Evolutionary conservation across 2,888 invertebrate species (phyloP).

Genomic region (Parapristionchus giblindavisi): DNA sequence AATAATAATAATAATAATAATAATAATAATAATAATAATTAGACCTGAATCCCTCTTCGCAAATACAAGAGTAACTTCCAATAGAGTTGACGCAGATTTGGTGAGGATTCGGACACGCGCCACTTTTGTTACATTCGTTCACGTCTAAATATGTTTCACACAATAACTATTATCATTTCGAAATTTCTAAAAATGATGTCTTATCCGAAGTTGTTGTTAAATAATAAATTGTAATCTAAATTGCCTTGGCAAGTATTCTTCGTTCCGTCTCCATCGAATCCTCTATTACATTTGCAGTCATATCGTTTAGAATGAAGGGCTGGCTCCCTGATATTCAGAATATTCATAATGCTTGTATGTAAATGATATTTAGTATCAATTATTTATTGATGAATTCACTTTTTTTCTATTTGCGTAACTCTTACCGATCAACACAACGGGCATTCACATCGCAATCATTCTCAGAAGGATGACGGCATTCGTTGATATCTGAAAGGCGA

Average conservation of each 20-base stretch:
- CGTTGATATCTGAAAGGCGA: constrained; percentile 39
- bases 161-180: neutral
- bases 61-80: constrained; percentile 15
- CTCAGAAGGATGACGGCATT: constrained; percentile 34
- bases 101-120: constrained; percentile 33
- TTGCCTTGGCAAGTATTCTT: constrained; percentile 18
- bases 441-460: constrained; percentile 34
- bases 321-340: neutral
- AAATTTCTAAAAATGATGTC: neutral
- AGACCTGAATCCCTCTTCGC: constrained; percentile 29
- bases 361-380: neutral
- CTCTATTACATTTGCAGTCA: constrained; percentile 22
- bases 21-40: neutral
- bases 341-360: neutral
- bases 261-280: constrained; percentile 29
- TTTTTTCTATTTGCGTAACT: neutral
- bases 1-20: neutral
- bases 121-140: neutral
- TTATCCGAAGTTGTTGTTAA: neutral
- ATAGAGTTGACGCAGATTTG: constrained; percentile 28
- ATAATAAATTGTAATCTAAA: neutral
- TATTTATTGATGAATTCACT: neutral
- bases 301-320: constrained; percentile 15
- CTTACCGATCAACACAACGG: constrained; percentile 22
- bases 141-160: constrained; percentile 14